Percentiles rank a stretch among this genome's conserved stretches.
Evolutionary conservation across 2,113 vertebrate genomes (phyloP).

Genomic region (Callaeas wilsoni): DNA sequence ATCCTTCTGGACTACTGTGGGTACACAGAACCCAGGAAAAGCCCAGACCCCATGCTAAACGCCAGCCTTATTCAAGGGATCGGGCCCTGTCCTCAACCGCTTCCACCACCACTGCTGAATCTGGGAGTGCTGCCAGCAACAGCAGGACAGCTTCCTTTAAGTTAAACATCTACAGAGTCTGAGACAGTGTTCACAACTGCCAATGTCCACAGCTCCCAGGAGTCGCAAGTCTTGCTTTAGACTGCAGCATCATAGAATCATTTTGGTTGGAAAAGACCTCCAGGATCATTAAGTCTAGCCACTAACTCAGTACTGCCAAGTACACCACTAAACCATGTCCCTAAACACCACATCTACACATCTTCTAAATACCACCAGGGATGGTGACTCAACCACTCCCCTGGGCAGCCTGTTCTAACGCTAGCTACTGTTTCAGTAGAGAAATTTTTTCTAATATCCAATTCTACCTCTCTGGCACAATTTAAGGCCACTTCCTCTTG

Average conservation of each 20-base stretch:
- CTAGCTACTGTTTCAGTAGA: neutral
- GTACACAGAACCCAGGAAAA: neutral
- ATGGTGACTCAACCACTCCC: neutral
- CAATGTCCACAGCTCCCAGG: neutral
- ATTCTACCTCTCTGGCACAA: neutral
- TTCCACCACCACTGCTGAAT: neutral
- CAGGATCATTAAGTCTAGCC: neutral
- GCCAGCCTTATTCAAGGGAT: neutral
- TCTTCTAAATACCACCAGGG: neutral
- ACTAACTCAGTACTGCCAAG: neutral
- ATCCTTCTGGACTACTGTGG: neutral
- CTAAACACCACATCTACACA: neutral
- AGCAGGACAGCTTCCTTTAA: neutral
- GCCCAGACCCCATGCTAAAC: neutral
- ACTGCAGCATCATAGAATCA: neutral
- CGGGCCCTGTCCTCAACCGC: neutral
- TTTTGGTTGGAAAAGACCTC: neutral
- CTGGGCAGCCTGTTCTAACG: neutral
- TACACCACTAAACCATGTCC: neutral
- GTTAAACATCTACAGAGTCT: neutral
- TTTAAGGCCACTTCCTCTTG: neutral
- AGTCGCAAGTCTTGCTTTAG: neutral
- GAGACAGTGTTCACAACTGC: neutral
- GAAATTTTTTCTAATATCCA: neutral
- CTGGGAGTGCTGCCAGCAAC: neutral